Conservation (phyloP, 2,113 vertebrate genomes). For the Pedionomus torquatus region DNA sequence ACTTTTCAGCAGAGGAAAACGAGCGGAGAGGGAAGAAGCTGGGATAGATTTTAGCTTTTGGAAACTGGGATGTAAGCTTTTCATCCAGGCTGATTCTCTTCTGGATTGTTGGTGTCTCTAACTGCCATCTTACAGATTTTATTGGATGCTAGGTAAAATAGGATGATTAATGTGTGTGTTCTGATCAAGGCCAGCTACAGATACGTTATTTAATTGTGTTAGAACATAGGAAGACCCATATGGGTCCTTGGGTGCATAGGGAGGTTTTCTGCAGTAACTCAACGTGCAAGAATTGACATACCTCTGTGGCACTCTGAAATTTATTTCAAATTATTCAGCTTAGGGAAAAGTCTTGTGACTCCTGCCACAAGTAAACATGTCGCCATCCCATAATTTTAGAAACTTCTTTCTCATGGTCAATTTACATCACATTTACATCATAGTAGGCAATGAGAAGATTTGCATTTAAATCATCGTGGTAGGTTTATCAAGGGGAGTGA, state of each 20-base stretch:
- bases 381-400: background rate
- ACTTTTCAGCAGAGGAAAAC: conserved; percentile 38
- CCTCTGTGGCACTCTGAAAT: background rate
- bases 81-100: background rate
- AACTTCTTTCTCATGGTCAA: background rate
- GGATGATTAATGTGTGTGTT: background rate
- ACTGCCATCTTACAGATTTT: background rate
- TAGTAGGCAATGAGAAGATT: background rate
- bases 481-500: background rate
- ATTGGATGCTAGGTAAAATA: background rate
- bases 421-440: background rate
- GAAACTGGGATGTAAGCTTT: background rate
- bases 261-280: background rate
- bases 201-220: background rate
- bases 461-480: background rate
- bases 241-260: background rate
- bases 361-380: background rate
- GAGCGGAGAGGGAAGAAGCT: background rate
- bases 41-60: background rate
- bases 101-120: background rate
- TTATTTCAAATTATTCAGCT: background rate
- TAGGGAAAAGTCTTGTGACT: background rate
- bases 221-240: background rate
- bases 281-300: background rate
- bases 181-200: background rate